Base-by-base conservation (phyloP, 2,113 vertebrate species). In the Phocoena sinus region DNA sequence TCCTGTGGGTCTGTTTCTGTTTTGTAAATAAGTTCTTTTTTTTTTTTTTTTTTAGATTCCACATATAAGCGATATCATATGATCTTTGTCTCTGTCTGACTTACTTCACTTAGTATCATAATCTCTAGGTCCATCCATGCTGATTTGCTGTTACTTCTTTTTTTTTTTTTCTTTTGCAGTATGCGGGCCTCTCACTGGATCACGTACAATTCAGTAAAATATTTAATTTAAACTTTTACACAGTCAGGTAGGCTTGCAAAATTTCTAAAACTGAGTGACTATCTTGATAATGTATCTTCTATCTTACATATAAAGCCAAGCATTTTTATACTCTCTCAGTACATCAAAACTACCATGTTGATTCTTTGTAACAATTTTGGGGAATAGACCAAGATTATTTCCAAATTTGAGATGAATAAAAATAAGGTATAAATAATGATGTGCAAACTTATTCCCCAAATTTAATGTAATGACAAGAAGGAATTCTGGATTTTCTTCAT, bases 21-120 rank as follows among this genome's bases (percentile, higher is more conserved):
- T 41, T 41, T 41, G 41, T 41, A 41, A 41, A 41, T 41, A 41
- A 41, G 41, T 41, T 41, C 41, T 41, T 41, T 7, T 41, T 41
- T 41, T 41, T 41, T 38, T 38, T 41, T n/a, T 41, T 41, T 41
- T 41, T 41, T 41, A 41, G 41, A 41, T 41, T 41, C 41, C 41
- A 41, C 41, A 3, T 4, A 2, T 76, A 47, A 47, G 28, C 0
- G 26, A 1, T 41, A 18, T 1, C 8, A 0, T 18, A 26, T 31
- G 4, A 5, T 8, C 1, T 18, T 4, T 47, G 58, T 60, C 58
- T 60, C 23, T 21, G 60, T 23, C 60, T 23, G 53, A 18, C 8
- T 60, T 62, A 62, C 60, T 10, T 62, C 60, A 10, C 9, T 4
- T 62, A 62, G 2, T 62, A 25, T 25, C 8, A 25, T 62, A 23